Percentiles rank a stretch among this genome's conserved stretches.
phyloP scores from a whole-genome alignment of 2,113 vertebrate species.

The Propithecus coquereli region DNA sequence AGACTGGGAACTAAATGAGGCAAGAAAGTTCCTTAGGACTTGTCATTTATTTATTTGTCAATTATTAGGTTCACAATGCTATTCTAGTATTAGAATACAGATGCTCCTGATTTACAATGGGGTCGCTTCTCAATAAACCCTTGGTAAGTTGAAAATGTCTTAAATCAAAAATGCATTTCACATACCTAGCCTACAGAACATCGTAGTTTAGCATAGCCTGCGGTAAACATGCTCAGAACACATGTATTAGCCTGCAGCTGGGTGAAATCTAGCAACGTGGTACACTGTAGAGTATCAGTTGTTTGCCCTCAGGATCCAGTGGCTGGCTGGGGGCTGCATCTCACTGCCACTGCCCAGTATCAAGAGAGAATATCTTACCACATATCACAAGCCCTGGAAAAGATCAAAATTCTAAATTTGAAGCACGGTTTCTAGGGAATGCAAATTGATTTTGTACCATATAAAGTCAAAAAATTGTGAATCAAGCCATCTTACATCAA shows the following conservation, averaged over 20 bases:
- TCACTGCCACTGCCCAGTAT: background rate
- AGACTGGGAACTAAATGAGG: background rate
- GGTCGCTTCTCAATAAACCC: background rate
- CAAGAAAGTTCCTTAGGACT: background rate
- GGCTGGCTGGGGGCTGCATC: background rate
- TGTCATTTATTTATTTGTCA: background rate
- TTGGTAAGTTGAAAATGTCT: background rate
- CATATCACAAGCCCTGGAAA: background rate
- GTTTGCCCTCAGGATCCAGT: background rate
- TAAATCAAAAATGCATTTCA: background rate
- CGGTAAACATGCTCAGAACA: background rate
- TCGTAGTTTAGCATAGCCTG: background rate
- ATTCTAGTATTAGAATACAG: background rate
- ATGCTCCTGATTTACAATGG: background rate
- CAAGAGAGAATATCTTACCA: background rate
- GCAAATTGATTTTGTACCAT: background rate
- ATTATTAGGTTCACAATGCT: background rate
- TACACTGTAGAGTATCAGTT: background rate
- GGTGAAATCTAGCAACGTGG: background rate
- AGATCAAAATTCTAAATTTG: background rate
- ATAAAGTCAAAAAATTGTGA: background rate
- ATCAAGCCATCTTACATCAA: background rate
- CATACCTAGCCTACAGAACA: background rate
- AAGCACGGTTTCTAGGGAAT: background rate
- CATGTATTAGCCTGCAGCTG: background rate